phyloP scores from a whole-genome alignment of 2,797 vertebrate species.

The Hydrophis major region DNA sequence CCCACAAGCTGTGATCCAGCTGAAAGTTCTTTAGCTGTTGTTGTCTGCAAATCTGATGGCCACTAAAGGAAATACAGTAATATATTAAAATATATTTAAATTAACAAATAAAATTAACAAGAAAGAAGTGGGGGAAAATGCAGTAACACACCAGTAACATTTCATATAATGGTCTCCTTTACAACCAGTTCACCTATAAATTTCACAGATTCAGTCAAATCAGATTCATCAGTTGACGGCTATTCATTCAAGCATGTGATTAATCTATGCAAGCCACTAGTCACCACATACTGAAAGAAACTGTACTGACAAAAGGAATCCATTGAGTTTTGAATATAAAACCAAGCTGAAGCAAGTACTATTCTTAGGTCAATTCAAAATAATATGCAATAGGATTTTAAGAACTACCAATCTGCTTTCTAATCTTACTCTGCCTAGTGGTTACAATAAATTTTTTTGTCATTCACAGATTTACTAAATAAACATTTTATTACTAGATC shows the following conservation, averaged over 20 bases:
- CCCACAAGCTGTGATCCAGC: slow-evolving; percentile 89
- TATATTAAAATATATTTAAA: not conserved
- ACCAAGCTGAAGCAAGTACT: not conserved
- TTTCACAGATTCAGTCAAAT: not conserved
- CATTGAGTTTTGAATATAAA: not conserved
- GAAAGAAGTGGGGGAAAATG: fast-evolving
- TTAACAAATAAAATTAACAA: slow-evolving; percentile 21
- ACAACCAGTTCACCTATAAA: not conserved
- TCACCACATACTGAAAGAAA: not conserved
- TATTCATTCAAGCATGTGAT: not conserved
- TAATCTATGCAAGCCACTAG: not conserved
- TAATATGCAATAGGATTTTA: not conserved
- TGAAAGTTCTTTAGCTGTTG: slow-evolving; percentile 76
- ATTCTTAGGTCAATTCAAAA: not conserved
- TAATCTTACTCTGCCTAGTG: not conserved
- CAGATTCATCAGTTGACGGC: not conserved
- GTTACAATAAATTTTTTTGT: not conserved
- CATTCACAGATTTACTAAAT: not conserved
- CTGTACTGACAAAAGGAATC: not conserved
- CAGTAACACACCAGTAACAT: not conserved
- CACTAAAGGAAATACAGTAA: slow-evolving; percentile 73
- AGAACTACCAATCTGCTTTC: not conserved
- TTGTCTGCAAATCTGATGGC: slow-evolving; percentile 82
- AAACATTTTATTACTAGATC: not conserved
- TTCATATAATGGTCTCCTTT: not conserved